phyloP scores from a whole-genome alignment of 2,888 invertebrate genomes.

The Eupithecia dodoneata region DNA sequence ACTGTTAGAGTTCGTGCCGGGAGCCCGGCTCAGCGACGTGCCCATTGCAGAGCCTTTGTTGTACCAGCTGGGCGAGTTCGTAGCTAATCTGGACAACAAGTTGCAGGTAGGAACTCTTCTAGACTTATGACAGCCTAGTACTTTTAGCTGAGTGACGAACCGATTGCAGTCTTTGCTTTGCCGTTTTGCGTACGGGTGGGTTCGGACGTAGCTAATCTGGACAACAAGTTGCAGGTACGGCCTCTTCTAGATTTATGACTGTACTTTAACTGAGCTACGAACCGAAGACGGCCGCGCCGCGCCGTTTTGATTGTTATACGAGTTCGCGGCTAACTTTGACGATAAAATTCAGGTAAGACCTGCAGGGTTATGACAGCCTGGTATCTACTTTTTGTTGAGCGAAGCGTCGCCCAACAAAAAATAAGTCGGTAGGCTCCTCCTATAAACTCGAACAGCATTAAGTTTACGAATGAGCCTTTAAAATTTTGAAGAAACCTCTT shows the following conservation, averaged over 20 bases:
- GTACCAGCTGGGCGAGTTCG: conserved; percentile 88
- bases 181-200: conserved; percentile 77
- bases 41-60: conserved; percentile 85
- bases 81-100: conserved; percentile 87
- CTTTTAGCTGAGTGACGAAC: not conserved
- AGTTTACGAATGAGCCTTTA: no score
- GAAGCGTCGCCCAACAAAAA: no score
- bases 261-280: not conserved
- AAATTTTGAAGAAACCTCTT: no score
- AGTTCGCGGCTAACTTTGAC: not conserved
- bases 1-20: conserved; percentile 90
- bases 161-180: no score
- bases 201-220: conserved; percentile 86
- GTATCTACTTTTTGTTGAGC: not conserved
- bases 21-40: conserved; percentile 87
- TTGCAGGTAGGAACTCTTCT: conserved; percentile 83
- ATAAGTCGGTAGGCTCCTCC: no score
- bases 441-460: no score
- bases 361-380: not conserved
- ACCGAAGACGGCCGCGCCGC: no score
- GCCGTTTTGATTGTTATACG: no score
- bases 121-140: conserved; percentile 4
- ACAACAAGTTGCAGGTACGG: conserved; percentile 87
- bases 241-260: not conserved
- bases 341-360: no score